phyloP scores from a whole-genome alignment of 2,113 vertebrate species.

The Mus spicilegus region DNA sequence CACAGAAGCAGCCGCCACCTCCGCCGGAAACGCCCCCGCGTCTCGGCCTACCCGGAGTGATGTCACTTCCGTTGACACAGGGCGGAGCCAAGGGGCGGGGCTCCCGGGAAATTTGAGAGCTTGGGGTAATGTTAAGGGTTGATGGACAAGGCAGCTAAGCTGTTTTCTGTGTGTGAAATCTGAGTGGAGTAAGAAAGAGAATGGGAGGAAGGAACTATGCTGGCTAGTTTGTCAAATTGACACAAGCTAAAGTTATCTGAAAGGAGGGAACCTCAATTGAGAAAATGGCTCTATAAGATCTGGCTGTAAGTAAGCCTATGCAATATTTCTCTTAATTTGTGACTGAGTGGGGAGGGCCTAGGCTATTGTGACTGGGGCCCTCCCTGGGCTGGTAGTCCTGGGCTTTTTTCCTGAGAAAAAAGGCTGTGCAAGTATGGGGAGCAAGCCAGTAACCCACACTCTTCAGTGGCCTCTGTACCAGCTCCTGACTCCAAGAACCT shows the following conservation, averaged over 20 bases:
- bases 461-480: not conserved
- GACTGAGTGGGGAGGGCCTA: not conserved
- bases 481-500: not conserved
- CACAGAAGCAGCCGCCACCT: not conserved
- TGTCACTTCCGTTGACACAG: slow-evolving; percentile 73
- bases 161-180: not conserved
- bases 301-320: not conserved
- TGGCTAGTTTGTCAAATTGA: not conserved
- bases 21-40: slow-evolving; percentile 58
- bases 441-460: not conserved
- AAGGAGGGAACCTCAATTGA: not conserved
- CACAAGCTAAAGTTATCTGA: not conserved
- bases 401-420: not conserved
- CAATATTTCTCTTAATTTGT: not conserved
- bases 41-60: not conserved
- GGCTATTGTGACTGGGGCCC: not conserved
- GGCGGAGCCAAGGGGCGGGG: accelerated
- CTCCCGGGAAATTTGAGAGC: not conserved
- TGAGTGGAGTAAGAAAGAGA: not conserved
- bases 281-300: not conserved
- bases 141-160: not conserved
- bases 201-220: not conserved
- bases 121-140: not conserved
- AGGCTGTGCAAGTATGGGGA: not conserved
- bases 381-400: not conserved